Conservation (phyloP, 2,113 vertebrate genomes). For the Eudyptes chrysolophus region DNA sequence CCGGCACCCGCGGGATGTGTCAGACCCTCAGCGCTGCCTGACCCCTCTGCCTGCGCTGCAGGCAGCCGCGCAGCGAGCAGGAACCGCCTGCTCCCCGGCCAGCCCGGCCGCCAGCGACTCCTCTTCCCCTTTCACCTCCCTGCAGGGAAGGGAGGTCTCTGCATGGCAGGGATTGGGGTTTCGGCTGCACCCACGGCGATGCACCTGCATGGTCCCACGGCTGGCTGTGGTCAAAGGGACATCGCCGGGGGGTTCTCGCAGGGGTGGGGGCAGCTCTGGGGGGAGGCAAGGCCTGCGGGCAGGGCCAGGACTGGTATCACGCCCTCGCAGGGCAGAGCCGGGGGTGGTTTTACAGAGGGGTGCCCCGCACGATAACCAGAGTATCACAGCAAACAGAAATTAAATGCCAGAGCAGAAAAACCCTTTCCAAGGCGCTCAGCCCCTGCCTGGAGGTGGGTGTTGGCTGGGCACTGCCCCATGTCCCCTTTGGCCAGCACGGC, state of each 20-base stretch:
- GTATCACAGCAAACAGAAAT: background rate
- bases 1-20: too few relatives aligned
- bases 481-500: background rate
- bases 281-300: background rate
- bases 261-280: background rate
- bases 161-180: background rate
- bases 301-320: background rate
- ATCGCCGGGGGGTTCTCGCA: fast-evolving
- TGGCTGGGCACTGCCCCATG: background rate
- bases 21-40: background rate
- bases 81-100: background rate
- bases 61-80: background rate
- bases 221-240: background rate
- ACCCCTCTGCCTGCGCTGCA: background rate
- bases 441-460: background rate
- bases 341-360: background rate
- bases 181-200: background rate
- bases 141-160: background rate
- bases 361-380: background rate
- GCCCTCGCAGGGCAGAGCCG: background rate
- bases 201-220: fast-evolving
- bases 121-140: background rate
- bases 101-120: fast-evolving
- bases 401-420: background rate
- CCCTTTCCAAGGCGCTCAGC: background rate